Base-by-base conservation (phyloP, 2,888 invertebrate species). In the Tolmerus cingulatus region DNA sequence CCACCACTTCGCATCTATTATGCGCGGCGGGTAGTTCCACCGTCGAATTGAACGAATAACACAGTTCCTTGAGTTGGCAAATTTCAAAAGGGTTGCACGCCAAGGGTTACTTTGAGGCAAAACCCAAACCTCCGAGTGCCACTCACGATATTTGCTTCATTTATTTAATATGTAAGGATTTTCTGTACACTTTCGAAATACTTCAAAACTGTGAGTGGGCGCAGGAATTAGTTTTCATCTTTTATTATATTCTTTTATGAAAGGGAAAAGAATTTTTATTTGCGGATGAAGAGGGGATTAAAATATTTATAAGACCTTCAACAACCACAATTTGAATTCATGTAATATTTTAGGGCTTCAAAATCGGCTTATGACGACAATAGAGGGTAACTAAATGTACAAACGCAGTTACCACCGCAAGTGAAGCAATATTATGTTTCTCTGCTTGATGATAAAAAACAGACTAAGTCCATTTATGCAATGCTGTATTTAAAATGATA, bases 1-100 rank as follows among this genome's bases (percentile, higher is more conserved):
- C 43, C 74, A 46, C 34, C 34, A 43, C 74, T 85, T 66, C 9
- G 82, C 66, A 66, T 30, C 66, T 66, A 84, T 84, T 85, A 27
- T 85, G 57, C 82, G 34, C 23, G 16, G 82, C 40, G 27, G 76
- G 40, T n/a, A 76, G 74, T n/a, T 19, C 40, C 76, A 14, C 76
- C 76, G 76, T 76, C 76, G 19, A 34, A n/a, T 37, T 27, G 37
- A 76, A 76, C 74, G 74, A 27, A 30, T 74, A 76, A 37, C 76
- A 16, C 76, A 37, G 40, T 76, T 76, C 40, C 40, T 76, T 76
- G 76, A 40, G 76, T 76, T 76, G 37, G 23, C 66, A 37, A 76
- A 30, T 76, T 76, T 76, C n/a, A 76, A 37, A 37, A 37, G 76
- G 76, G 66, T 66, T 66, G 66, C 66, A 66, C 66, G 66, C 66